Evolutionary conservation across 2,797 vertebrate species (phyloP).

Genomic region (Lithobates pipiens): DNA sequence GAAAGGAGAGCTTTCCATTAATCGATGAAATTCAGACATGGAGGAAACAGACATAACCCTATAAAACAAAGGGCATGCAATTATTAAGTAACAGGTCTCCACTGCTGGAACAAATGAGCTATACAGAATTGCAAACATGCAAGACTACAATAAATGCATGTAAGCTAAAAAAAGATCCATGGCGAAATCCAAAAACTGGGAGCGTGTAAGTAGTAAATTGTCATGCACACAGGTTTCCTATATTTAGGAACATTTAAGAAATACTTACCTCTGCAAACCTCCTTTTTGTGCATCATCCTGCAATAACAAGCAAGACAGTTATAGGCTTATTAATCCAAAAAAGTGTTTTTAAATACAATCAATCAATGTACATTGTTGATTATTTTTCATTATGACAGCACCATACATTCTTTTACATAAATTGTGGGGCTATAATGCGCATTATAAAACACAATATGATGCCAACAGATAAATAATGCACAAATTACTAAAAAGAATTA

Average conservation of each 20-base stretch:
- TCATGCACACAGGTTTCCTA: neutral
- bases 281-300: conserved; percentile 88
- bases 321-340: neutral
- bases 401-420: conserved; percentile 2
- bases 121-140: conserved; percentile 15
- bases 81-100: neutral
- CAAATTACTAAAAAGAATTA: neutral
- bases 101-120: neutral
- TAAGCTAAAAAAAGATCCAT: neutral
- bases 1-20: conserved; percentile 98
- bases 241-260: neutral
- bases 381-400: neutral
- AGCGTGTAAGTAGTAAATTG: neutral
- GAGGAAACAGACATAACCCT: conserved; percentile 97
- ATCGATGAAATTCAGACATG: conserved; percentile 97
- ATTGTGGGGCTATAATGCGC: neutral
- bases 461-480: neutral
- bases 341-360: neutral
- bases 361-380: neutral
- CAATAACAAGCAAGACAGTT: conserved; percentile 67
- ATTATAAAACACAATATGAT: neutral
- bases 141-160: neutral
- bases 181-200: neutral
- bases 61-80: conserved; percentile 48
- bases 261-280: conserved; percentile 90